phyloP scores from a whole-genome alignment of 2,797 vertebrate genomes.

The Coluber constrictor region DNA sequence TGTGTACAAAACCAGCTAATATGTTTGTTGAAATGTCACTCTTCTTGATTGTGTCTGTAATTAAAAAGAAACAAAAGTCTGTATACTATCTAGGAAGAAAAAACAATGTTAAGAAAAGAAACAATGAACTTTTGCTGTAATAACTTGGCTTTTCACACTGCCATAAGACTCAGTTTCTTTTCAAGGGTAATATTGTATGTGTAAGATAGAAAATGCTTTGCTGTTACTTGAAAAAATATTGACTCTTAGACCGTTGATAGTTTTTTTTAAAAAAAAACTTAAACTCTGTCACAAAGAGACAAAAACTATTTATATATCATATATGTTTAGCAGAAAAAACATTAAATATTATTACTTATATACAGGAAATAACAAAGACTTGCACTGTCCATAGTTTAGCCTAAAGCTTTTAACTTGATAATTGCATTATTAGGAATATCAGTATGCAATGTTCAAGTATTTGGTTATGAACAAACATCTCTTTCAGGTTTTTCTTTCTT shows the following conservation, averaged over 20 bases:
- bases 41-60: constrained; percentile 31
- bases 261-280: neutral
- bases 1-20: neutral
- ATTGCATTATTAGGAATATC: neutral
- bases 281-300: neutral
- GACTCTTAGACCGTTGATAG: neutral
- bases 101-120: constrained; percentile 20
- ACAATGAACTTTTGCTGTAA: constrained; percentile 22
- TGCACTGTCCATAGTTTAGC: neutral
- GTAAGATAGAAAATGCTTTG: constrained; percentile 28
- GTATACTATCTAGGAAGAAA: neutral
- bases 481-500: constrained; percentile 24
- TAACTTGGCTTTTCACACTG: neutral
- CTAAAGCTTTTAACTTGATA: neutral
- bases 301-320: constrained; percentile 6
- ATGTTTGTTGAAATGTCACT: constrained; percentile 8
- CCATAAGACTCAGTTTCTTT: neutral
- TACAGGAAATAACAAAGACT: constrained; percentile 9
- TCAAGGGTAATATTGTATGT: neutral
- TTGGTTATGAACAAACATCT: constrained; percentile 3
- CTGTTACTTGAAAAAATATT: constrained; percentile 35
- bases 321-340: neutral
- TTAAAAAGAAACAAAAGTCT: constrained; percentile 22
- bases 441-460: neutral
- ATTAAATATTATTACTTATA: constrained; percentile 1